Evolutionary conservation across 1,140 invertebrate species (phyloP).

Genomic region (Drosophila tsacasi): DNA sequence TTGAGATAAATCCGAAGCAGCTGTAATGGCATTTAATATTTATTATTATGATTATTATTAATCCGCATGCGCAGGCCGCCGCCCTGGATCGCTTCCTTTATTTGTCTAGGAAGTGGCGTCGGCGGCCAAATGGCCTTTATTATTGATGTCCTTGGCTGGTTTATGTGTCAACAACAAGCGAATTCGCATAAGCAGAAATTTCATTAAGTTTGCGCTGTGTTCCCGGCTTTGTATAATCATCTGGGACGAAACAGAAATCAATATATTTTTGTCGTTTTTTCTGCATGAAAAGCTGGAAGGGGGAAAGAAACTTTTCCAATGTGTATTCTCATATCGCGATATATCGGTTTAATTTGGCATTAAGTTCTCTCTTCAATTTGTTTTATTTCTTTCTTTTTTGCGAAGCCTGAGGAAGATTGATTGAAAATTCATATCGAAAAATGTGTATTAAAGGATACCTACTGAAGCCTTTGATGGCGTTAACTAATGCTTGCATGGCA

Average conservation of each 20-base stretch:
- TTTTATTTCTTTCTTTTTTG: neutral
- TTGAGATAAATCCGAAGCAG: slow-evolving; percentile 67
- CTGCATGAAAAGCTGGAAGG: neutral
- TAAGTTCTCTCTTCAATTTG: slow-evolving; percentile 26
- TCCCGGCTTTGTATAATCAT: slow-evolving; percentile 54
- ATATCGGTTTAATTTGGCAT: slow-evolving; percentile 38
- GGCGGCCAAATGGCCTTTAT: slow-evolving; percentile 68
- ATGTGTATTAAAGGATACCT: slow-evolving; percentile 4
- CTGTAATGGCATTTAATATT: slow-evolving; percentile 82
- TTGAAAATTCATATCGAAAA: slow-evolving; percentile 26
- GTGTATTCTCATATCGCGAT: slow-evolving; percentile 22
- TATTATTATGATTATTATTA: slow-evolving; percentile 83
- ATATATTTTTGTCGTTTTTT: slow-evolving; percentile 5
- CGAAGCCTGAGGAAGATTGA: slow-evolving; percentile 19
- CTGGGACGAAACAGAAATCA: slow-evolving; percentile 29
- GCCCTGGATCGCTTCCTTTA: slow-evolving; percentile 27
- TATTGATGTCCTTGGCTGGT: slow-evolving; percentile 77
- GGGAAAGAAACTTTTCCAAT: slow-evolving; percentile 27
- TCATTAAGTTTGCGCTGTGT: slow-evolving; percentile 70
- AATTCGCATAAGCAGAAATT: slow-evolving; percentile 83
- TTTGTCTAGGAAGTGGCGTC: slow-evolving; percentile 35
- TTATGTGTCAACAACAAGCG: slow-evolving; percentile 82
- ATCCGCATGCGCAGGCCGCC: slow-evolving; percentile 64
- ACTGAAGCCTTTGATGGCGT: neutral
- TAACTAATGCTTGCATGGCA: neutral